Base-by-base conservation (phyloP, 2,888 invertebrate species). In the Tuta absoluta region DNA sequence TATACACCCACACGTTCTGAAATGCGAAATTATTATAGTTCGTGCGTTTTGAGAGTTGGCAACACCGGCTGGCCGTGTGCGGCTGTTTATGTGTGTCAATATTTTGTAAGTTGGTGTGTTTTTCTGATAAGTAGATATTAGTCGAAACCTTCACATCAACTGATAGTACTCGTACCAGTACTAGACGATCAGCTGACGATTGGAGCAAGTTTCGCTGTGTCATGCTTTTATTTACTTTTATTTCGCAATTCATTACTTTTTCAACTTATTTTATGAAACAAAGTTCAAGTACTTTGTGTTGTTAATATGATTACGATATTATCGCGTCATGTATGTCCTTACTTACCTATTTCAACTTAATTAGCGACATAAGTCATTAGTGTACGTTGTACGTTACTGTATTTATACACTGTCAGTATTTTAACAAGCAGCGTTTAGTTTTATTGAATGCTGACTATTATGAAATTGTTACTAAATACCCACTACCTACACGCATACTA, bases 1-100 rank as follows among this genome's bases (percentile, higher is more conserved):
- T 59, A 59, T 53, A 48, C 57, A 41, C 49, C 21, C 45, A 24
- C 62, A 53, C 63, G 66, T 62, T 66, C 63, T 17, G 57, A 58
- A 58, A 51, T 51, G 28, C 53, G 23, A 51, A 48, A 61, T 33
- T 57, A 41, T 51, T 64, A 37, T 23, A 41, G 51, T 58, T 49
- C 37, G 56, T 33, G 41, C 17, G 59, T 24, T 19, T 28, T 12
- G 48, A 21, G 14, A 38, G 49, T 57, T 48, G 62, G 63, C 62
- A 63, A 66, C 62, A 61, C 63, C 21, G 57, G 14, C 28, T 28
- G 14, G 33, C 23, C 41, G 49, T 0, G 41, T 19, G 38, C 53
- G 53, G 62, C 37, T 53, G 49, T 62, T 62, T 53, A 53, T 61
- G 49, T 61, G 61, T 21, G 24, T 14, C 23, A 23, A 17, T 53